Conservation (phyloP, 2,888 invertebrate genomes). For the Limnephilus auricula region DNA sequence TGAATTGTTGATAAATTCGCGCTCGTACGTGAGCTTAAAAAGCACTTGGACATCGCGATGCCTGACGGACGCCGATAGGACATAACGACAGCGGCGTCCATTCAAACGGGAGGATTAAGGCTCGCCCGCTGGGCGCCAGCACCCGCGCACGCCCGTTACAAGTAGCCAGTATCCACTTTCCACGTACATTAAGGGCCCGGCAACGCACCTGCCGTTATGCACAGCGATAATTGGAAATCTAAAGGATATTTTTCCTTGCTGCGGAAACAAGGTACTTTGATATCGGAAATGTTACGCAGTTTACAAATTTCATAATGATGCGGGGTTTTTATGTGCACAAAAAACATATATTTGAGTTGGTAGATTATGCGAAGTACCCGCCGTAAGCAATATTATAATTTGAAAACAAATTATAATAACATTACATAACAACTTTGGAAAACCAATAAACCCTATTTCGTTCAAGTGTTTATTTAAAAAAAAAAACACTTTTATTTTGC, state of each 20-base stretch:
- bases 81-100: conserved; percentile 50
- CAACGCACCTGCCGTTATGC: conserved; percentile 2
- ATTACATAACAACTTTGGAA: neutral
- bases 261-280: neutral
- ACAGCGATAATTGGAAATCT: conserved; percentile 17
- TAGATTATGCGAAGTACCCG: neutral
- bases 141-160: neutral
- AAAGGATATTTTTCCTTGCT: neutral
- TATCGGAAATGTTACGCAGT: neutral
- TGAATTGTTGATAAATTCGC: conserved; percentile 38
- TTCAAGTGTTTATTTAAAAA: neutral
- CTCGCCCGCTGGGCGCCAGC: neutral
- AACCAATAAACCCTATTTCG: neutral
- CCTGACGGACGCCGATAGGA: conserved; percentile 53
- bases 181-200: conserved; percentile 11
- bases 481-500: neutral
- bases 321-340: neutral
- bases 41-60: conserved; percentile 27
- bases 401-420: neutral
- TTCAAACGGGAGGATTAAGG: conserved; percentile 36
- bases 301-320: neutral
- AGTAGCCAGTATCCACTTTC: neutral
- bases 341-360: neutral
- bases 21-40: conserved; percentile 34
- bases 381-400: neutral